phyloP scores from a whole-genome alignment of 2,797 vertebrate species.

The Vespertilio murinus region DNA sequence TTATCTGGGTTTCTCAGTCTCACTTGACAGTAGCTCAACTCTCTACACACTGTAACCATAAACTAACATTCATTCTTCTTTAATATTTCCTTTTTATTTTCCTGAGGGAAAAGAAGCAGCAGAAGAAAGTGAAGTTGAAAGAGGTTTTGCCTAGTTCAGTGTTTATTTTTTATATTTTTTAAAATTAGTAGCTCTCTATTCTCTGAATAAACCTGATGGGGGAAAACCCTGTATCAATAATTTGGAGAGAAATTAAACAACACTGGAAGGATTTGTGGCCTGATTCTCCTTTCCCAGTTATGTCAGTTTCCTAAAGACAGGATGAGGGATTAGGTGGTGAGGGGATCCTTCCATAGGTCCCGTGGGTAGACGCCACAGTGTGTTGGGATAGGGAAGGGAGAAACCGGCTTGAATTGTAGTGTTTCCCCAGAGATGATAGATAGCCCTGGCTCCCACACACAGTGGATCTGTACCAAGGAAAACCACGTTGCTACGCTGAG shows the following conservation, averaged over 20 bases:
- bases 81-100: neutral
- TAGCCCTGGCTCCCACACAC: neutral
- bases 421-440: neutral
- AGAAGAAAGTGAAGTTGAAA: neutral
- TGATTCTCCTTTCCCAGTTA: neutral
- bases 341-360: neutral
- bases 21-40: neutral
- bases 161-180: constrained; percentile 11
- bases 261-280: neutral
- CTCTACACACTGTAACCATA: neutral
- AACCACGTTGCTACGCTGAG: neutral
- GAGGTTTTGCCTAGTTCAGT: neutral
- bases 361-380: neutral
- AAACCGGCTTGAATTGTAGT: neutral
- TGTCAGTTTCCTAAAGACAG: constrained; percentile 22
- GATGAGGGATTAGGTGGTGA: constrained; percentile 17
- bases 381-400: neutral
- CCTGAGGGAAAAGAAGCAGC: neutral
- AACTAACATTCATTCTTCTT: neutral
- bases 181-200: constrained; percentile 41
- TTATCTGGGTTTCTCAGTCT: neutral
- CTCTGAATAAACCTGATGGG: neutral
- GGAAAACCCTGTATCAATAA: neutral
- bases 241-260: constrained; percentile 38
- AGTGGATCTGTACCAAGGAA: neutral